Conservation (phyloP, 2,888 invertebrate species). For the Microctonus brassicae region DNA sequence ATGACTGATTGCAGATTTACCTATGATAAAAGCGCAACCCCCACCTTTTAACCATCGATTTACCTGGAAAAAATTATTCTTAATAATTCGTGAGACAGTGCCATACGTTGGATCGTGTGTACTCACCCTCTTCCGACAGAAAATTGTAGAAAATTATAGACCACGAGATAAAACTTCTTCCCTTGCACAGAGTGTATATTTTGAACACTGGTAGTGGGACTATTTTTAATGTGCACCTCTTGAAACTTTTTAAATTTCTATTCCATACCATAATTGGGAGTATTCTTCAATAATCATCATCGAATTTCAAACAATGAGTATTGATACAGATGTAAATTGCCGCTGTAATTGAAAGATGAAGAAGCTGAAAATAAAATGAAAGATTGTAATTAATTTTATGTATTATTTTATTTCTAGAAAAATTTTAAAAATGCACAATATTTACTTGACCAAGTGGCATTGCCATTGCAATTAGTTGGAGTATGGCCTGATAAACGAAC, state of each 20-base stretch:
- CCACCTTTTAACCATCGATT: not conserved
- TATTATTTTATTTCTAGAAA: not conserved
- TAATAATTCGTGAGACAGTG: too few species aligned
- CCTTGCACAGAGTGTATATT: too few species aligned
- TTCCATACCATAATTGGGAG: too few species aligned
- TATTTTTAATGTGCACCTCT: not conserved
- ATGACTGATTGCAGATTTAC: not conserved
- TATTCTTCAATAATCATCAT: too few species aligned
- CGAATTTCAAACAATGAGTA: not conserved
- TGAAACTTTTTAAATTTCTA: too few species aligned
- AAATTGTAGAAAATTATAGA: not conserved
- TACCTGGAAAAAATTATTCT: too few species aligned
- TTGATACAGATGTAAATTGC: not conserved
- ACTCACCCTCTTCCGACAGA: too few species aligned
- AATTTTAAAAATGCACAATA: not conserved
- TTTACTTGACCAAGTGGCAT: not conserved
- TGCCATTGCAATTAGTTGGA: not conserved
- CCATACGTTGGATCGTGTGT: too few species aligned
- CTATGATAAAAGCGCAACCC: not conserved
- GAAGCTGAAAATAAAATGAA: too few species aligned
- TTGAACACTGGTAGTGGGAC: not conserved
- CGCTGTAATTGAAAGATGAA: not conserved
- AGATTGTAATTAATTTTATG: too few species aligned
- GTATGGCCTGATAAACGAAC: conserved; percentile 16
- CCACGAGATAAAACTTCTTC: not conserved